Percentiles rank a stretch among this genome's conserved stretches.
phyloP scores from a whole-genome alignment of 2,113 vertebrate genomes.

The Ranitomeya variabilis region DNA sequence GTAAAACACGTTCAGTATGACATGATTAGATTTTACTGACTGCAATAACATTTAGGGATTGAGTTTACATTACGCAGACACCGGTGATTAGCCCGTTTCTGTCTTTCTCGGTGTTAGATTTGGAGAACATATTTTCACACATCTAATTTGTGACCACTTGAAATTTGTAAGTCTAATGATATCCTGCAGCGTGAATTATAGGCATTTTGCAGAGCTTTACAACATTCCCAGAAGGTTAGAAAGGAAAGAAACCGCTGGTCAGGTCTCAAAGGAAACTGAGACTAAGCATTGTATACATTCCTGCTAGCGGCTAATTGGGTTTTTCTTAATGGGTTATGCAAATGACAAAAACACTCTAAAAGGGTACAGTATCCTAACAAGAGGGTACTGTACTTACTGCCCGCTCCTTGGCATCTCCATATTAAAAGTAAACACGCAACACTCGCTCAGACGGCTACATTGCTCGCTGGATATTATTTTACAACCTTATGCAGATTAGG shows the following conservation, averaged over 20 bases:
- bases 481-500: neutral
- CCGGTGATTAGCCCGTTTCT: conserved; percentile 58
- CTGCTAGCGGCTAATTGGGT: neutral
- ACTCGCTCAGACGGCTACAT: neutral
- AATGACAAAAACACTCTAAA: conserved; percentile 34
- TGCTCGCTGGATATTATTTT: conserved; percentile 14
- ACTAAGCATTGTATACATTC: conserved; percentile 23
- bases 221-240: conserved; percentile 49
- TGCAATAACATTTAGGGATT: conserved; percentile 59
- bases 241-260: conserved; percentile 23
- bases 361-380: conserved; percentile 32
- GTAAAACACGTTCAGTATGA: conserved; percentile 61
- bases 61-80: conserved; percentile 29
- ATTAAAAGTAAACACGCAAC: neutral
- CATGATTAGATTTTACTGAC: conserved; percentile 61
- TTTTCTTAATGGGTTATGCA: neutral
- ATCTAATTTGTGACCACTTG: conserved; percentile 50
- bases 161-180: conserved; percentile 49
- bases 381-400: conserved; percentile 22
- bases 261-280: conserved; percentile 17
- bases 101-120: conserved; percentile 52
- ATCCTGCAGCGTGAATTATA: conserved; percentile 35
- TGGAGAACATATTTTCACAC: conserved; percentile 46
- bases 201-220: conserved; percentile 51
- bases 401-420: neutral